Conservation (phyloP, 2,797 vertebrate species). For the Loriculus beryllinus region DNA sequence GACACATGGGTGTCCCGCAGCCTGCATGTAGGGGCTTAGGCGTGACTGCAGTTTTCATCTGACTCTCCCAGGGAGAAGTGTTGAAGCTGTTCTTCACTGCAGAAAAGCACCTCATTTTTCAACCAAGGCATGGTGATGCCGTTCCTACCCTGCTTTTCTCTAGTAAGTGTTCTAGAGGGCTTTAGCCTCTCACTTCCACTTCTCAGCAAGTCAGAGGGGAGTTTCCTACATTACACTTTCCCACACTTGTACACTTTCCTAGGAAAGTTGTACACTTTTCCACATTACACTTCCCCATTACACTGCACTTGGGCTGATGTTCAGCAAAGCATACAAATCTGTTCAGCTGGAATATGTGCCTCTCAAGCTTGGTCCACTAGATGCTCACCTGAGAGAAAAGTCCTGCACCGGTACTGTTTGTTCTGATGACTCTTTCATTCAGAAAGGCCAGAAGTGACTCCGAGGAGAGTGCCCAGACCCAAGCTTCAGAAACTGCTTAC, state of each 20-base stretch:
- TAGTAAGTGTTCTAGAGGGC: background rate
- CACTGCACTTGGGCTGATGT: background rate
- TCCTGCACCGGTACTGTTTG: background rate
- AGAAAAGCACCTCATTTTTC: background rate
- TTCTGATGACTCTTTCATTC: background rate
- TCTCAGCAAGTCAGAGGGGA: background rate
- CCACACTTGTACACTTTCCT: no score
- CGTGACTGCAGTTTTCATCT: accelerated
- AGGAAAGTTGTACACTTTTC: no score
- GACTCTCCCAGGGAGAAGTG: background rate
- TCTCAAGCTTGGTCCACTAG: background rate
- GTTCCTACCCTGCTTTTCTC: background rate
- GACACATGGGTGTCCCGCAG: accelerated
- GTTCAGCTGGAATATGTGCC: background rate
- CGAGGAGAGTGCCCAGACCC: background rate
- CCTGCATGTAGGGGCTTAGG: background rate
- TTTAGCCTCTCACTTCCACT: background rate
- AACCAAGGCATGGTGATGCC: accelerated
- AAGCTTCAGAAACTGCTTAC: background rate
- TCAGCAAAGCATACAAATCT: background rate
- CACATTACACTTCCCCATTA: background rate
- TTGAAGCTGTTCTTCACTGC: background rate
- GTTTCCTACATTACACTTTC: no score
- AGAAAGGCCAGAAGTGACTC: background rate
- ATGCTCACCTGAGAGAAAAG: background rate